Evolutionary conservation across 2,888 invertebrate genomes (phyloP), one percentile per base, ranked within the genome.

Genomic region (Asteroscopus sphinx): DNA sequence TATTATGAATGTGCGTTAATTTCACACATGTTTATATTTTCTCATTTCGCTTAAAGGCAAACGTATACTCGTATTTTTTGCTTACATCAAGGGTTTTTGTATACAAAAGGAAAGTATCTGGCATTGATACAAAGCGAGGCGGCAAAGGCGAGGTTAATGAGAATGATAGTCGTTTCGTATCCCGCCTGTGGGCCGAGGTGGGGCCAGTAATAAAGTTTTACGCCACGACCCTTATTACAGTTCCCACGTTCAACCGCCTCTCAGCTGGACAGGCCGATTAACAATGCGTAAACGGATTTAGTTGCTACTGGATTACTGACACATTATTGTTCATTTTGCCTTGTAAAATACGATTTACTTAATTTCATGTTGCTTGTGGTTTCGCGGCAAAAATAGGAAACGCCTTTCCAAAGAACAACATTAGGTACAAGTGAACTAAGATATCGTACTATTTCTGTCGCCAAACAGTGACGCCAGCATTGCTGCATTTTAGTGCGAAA

Each of bases 261-360:
- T 73, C 68, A 71, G 59, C 82, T 79, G 86, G 87, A 88, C 88
- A 88, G 75, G 76, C 71, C 84, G 86, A 90, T 90, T 89, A 90
- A 89, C 87, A 87, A 88, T 84, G 84, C 85, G 85, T 86, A 87
- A 89, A 89, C 86, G 85, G 89, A 89, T 90, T 90, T 88, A 87
- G 80, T 83, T 75, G 78, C 76, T 77, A 54, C 52, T 44, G 58
- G 69, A 75, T 67, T 65, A 58, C 48, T 35, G 28, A 56, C 48
- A 51, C 60, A 60, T 65, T 55, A 52, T 49, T 64, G 68, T 61
- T 68, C 48, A 56, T 36, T 70, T 54, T 52, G 39, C 46, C 49
- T 52, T 42, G 39, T 51, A 33, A 32, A 42, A 42, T 33, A 28
- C 32, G 33, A n/a, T n/a, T n/a, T n/a, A n/a, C n/a, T n/a, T n/a